A percentile compares a stretch with the other conserved stretches of the same genome.
Evolutionary conservation across 1,140 invertebrate genomes (phyloP).

Genomic region (Olivierus martensii): DNA sequence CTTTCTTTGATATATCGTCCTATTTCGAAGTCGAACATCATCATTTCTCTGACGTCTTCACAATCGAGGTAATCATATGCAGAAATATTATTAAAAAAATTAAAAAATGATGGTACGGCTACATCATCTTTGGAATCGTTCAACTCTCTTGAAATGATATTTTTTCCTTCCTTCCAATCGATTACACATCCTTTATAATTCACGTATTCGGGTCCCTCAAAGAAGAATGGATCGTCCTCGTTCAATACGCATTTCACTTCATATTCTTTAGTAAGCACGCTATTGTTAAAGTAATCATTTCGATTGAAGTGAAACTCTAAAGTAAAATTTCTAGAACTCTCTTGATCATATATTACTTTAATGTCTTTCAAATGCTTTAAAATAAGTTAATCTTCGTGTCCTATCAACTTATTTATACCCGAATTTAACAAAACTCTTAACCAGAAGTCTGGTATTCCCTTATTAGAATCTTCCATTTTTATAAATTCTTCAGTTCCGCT

Average conservation of each 20-base stretch:
- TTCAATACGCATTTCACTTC: neutral
- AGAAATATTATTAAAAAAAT: constrained; percentile 86
- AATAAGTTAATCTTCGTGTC: constrained; percentile 79
- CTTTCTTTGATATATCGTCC: constrained; percentile 92
- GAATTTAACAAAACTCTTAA: neutral
- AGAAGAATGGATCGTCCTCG: neutral
- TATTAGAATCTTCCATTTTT: no score
- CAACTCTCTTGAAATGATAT: constrained; percentile 51
- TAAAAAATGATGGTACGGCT: constrained; percentile 96
- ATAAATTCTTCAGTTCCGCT: no score
- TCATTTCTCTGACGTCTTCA: constrained; percentile 53
- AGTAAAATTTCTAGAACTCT: constrained; percentile 21
- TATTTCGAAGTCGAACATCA: constrained; percentile 89
- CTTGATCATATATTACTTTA: constrained; percentile 51
- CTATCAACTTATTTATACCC: neutral
- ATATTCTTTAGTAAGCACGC: neutral
- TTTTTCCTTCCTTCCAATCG: constrained; percentile 91
- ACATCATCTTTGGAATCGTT: constrained; percentile 46
- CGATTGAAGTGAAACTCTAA: neutral
- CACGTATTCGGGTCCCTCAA: neutral
- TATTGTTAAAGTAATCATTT: neutral
- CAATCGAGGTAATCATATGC: constrained; percentile 39
- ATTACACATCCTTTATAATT: constrained; percentile 42
- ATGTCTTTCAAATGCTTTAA: constrained; percentile 84
- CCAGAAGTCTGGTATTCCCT: neutral